Evolutionary conservation across 2,113 vertebrate species (phyloP), one percentile per base, ranked within the genome.

Genomic region (Puntigrus tetrazona): DNA sequence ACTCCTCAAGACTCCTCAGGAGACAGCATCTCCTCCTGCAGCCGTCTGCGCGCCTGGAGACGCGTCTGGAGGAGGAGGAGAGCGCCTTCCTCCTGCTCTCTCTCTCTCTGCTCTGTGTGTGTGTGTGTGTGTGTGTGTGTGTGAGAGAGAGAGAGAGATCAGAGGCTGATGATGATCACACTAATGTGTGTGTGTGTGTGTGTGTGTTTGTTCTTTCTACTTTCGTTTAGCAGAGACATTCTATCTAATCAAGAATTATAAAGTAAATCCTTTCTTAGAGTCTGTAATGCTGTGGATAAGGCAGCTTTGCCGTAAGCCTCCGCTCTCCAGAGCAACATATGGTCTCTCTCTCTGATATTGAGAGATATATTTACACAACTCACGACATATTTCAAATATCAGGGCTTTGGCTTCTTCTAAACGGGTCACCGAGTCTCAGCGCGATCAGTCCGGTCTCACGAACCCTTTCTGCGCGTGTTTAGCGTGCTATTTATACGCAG

Each of bases 241-340:
- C 91, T 86, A 93, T 94, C 93, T 95, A 93, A 95, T 95, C 94
- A 94, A 95, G 94, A 94, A 93, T 94, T 94, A 94, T 93, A 92
- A 89, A 91, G 83, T 91, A 94, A 95, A 95, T 95, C 94, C 93
- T 94, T 94, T 94, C 93, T 95, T 93, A 92, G 92, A 94, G 91
- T 88, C 91, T 90, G 90, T 94, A 94, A 95, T 94, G 91, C 94
- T 84, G 86, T 72, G 91, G 94, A 95, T 95, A 93, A 94, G 93
- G 92, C 92, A 92, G 93, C 93, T 95, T 95, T 94, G 91, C 86
- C 18, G 25, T 95, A 94, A 95, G 92, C 94, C 85, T 89, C 86
- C 69, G 63, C 88, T 90, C 89, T 9, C 52, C 50, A 90, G 86
- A 91, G 89, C 91, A 92, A 91, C 94, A 95, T 94, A 94, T 94